phyloP scores from a whole-genome alignment of 2,113 vertebrate species.

The Cinclus mexicanus region DNA sequence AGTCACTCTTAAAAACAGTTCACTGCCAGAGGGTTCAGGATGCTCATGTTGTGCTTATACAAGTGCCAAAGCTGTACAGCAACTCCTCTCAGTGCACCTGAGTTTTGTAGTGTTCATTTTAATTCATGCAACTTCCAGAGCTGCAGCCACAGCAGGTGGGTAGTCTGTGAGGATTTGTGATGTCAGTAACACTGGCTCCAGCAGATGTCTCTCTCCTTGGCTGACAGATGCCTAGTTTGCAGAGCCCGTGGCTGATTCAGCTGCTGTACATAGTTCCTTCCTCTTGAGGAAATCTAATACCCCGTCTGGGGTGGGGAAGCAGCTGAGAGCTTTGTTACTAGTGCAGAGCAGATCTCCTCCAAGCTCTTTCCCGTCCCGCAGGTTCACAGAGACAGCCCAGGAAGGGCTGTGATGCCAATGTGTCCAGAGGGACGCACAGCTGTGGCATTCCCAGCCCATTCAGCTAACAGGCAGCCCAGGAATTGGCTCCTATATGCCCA shows the following conservation, averaged over 20 bases:
- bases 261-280: background rate
- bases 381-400: background rate
- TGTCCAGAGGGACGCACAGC: background rate
- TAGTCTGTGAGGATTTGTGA: background rate
- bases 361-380: background rate
- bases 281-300: background rate
- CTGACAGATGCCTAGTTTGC: background rate
- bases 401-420: fast-evolving
- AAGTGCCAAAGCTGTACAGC: background rate
- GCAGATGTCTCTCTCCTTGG: background rate
- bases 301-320: background rate
- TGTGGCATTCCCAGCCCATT: background rate
- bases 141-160: fast-evolving
- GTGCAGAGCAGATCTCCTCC: background rate
- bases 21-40: background rate
- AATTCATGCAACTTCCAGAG: background rate
- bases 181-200: background rate
- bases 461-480: background rate
- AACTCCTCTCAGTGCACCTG: fast-evolving
- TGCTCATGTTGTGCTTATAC: background rate
- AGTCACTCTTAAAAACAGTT: background rate
- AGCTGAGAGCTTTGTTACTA: background rate
- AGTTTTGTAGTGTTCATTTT: background rate
- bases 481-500: background rate
- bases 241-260: background rate